Base-by-base conservation (phyloP, 1,140 invertebrate species). In the Brachystomella parvula region DNA sequence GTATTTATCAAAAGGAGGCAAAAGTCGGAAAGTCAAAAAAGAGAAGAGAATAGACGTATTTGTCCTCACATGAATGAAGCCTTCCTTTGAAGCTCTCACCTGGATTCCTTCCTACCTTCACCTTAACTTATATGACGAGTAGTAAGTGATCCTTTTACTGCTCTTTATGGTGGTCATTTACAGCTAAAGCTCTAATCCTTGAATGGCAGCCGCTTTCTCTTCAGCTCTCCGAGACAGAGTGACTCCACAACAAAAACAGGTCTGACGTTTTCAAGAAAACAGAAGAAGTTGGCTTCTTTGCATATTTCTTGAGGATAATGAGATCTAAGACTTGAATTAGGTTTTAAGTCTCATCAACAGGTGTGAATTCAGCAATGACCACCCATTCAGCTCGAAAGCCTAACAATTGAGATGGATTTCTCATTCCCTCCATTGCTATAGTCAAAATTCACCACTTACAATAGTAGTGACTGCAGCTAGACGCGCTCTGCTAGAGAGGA, bases 21-120 rank as follows among this genome's bases (percentile, higher is more conserved):
- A 26, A 39, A 39, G 35, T 39, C 35, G 49, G 24, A 53, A 53
- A 53, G 49, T 6, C 49, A 26, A 24, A 53, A n/a, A 15, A 53
- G 9, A 17, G 15, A 53, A 53, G 49, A 53, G 49, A 53, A 53
- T 53, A 24, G 49, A 19, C 49, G 12, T 53, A 53, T 53, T 53
- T 53, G 49, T 53, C 49, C 49, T 53, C 49, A 53, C 49, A 24
- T 53, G 49, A 53, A 53, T 53, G 49, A 53, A 53, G 49, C 24
- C 49, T 26, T 53, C 49, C 49, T 26, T 53, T 53, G 49, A 53
- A 19, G 24, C 24, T 6, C 49, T 53, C 49, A 53, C 49, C 49
- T 26, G 49, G 49, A 53, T 6, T 53, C 24, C 35, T 9, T 6
- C 6, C 6, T 39, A 39, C 35, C 35, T 39, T 6, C 35, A 19